Percentiles rank a stretch among this genome's conserved stretches.
These are phyloP conservation scores for Deilephila elpenor DNA, from an alignment of 2,888 invertebrate species.

Conservation along the genomic window DNA sequence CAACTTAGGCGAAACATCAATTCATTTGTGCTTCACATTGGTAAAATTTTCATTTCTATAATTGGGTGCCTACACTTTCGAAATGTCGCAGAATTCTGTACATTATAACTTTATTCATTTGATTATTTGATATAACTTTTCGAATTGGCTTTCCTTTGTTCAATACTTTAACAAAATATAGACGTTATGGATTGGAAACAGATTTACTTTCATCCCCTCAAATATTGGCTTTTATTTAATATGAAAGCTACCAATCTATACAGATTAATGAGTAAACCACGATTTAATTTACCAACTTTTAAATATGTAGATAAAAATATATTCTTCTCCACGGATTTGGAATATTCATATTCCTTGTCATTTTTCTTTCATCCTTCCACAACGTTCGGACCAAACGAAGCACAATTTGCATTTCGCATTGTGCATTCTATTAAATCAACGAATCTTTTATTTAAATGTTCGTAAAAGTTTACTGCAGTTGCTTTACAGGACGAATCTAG, in stretches of 20 bases:
- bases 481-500: not conserved
- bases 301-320: too few species aligned
- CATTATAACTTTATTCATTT: not conserved
- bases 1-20: slow-evolving; percentile 10
- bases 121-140: not conserved
- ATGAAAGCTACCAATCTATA: too few species aligned
- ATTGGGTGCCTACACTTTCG: not conserved
- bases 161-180: not conserved
- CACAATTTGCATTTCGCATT: not conserved
- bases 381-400: not conserved
- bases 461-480: not conserved
- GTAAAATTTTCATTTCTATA: slow-evolving; percentile 3
- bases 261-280: too few species aligned
- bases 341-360: not conserved
- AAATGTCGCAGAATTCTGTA: not conserved
- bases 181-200: not conserved
- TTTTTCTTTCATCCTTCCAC: not conserved
- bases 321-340: not conserved
- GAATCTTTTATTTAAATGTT: not conserved
- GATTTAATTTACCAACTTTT: too few species aligned
- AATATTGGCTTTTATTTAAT: too few species aligned
- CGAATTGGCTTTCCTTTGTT: not conserved
- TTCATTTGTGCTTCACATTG: not conserved
- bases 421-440: slow-evolving; percentile 1
- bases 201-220: not conserved